Evolutionary conservation across 92 coral and sea anemone species (phyloP), one percentile per base, ranked within the genome.

Genomic region (Diadumene lineata): DNA sequence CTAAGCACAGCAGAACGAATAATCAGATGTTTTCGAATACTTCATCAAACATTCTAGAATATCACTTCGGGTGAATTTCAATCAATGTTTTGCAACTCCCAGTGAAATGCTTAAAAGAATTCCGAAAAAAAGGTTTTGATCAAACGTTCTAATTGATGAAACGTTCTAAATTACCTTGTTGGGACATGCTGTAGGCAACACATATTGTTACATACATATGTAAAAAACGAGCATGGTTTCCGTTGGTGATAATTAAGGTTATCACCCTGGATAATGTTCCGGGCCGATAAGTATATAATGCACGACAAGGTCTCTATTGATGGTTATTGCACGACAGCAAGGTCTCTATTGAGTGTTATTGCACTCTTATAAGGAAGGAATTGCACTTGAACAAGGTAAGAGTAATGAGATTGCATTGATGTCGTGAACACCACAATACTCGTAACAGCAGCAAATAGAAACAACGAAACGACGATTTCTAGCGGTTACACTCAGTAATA

Each of bases 231-330:
- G 3, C 18, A 62, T 43, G 21, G 13, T 22, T 28, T 62, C 68
- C 68, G 68, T 26, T 30, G 68, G 27, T 23, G 68, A 62, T 22
- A 62, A 27, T 62, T 30, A 29, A 31, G 68, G 68, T 62, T 62
- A 62, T 62, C 68, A 62, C 68, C 68, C 68, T 62, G n/a, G 18
- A 4, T 29, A 28, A 43, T 30, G 15, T 62, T 60, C 65, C 65
- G 65, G 65, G 22, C 65, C 65, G 65, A 60, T 60, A 60, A 60
- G 68, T 62, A 62, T 62, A 62, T 3, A 62, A 28, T 28, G 19
- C 43, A 29, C 68, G 43, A 3, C 68, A 62, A 31, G 68, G 68
- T 62, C 43, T 10, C 28, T 62, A 62, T 31, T 62, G 43, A 32
- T 4, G 22, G 32, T 27, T 60, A 60, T 26, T 22, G 32, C 32